Percentiles rank a stretch among this genome's conserved stretches.
These are phyloP conservation scores for Osmerus eperlanus DNA, from an alignment of 2,113 vertebrate species.

Conservation along the genomic window DNA sequence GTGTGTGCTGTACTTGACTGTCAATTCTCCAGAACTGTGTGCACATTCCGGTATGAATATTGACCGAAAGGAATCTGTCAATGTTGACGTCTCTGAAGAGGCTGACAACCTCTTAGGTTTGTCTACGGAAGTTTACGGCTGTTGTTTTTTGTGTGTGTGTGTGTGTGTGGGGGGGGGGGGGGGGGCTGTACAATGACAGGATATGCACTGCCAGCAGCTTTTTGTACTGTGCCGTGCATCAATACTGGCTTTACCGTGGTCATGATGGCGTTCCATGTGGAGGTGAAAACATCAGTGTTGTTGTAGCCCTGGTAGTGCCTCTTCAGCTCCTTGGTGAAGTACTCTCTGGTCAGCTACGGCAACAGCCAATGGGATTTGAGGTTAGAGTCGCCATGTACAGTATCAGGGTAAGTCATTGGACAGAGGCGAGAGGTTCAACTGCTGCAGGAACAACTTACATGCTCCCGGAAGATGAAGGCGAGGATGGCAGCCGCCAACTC, in stretches of 20 bases:
- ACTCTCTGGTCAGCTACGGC: slow-evolving; percentile 85
- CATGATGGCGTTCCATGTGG: slow-evolving; percentile 95
- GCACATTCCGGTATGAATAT: slow-evolving; percentile 43
- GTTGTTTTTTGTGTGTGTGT: neutral
- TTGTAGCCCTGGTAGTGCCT: slow-evolving; percentile 89
- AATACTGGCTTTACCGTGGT: slow-evolving; percentile 79
- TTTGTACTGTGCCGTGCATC: slow-evolving; percentile 9
- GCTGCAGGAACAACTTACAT: slow-evolving; percentile 74
- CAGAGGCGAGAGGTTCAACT: neutral
- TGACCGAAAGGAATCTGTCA: slow-evolving; percentile 49
- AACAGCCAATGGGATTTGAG: neutral
- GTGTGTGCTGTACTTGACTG: slow-evolving; percentile 12
- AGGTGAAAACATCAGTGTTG: slow-evolving; percentile 83
- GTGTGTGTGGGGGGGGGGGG: neutral
- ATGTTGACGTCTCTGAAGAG: neutral
- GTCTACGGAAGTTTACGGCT: slow-evolving; percentile 20
- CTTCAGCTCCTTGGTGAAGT: slow-evolving; percentile 91
- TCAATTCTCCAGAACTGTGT: neutral
- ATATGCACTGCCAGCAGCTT: slow-evolving; percentile 23
- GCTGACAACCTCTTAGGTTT: slow-evolving; percentile 15
- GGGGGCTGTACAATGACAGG: neutral
- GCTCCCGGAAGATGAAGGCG: slow-evolving; percentile 90
- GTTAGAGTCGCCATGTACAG: slow-evolving; percentile 12
- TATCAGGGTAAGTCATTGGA: neutral
- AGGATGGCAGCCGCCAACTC: slow-evolving; percentile 91